These are phyloP conservation scores for Phrixothrix hirtus DNA, from an alignment of 2,888 invertebrate genomes.

Conservation along the genomic window DNA sequence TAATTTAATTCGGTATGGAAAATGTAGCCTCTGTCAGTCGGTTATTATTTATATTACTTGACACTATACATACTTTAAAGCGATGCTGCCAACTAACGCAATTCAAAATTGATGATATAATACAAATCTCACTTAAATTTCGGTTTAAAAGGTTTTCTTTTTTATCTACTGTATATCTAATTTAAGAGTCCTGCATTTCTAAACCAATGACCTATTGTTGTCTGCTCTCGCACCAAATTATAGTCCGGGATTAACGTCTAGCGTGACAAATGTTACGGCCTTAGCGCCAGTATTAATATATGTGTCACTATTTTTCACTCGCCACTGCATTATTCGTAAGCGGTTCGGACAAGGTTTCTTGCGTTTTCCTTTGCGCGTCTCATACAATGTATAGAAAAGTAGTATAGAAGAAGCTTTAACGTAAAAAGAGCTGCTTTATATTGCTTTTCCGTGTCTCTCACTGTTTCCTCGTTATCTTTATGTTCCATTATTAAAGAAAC, in stretches of 20 bases:
- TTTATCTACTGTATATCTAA: conserved; percentile 9
- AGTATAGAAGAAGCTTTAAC: conserved; percentile 10
- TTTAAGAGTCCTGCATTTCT: conserved; percentile 7
- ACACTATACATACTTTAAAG: no score
- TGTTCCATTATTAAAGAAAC: conserved; percentile 22
- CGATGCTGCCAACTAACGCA: no score
- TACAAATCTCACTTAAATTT: no score
- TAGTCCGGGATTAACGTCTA: conserved; percentile 14
- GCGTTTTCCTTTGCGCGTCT: neutral
- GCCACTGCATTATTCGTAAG: conserved; percentile 1
- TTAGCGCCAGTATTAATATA: conserved; percentile 18
- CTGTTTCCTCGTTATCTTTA: conserved; percentile 12
- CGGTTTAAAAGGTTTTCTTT: neutral
- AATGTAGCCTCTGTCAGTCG: no score
- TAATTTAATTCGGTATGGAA: no score
- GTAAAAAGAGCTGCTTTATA: conserved; percentile 16
- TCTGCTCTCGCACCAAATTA: conserved; percentile 17
- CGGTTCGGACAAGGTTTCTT: neutral
- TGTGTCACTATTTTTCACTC: conserved; percentile 11
- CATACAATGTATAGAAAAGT: conserved; percentile 7
- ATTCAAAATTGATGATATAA: no score
- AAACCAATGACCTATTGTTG: conserved; percentile 22
- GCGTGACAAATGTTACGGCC: conserved; percentile 18
- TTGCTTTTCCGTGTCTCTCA: conserved; percentile 14
- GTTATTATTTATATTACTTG: no score